Evolutionary conservation across 2,113 vertebrate genomes (phyloP).

Genomic region (Rousettus leschenaultii): DNA sequence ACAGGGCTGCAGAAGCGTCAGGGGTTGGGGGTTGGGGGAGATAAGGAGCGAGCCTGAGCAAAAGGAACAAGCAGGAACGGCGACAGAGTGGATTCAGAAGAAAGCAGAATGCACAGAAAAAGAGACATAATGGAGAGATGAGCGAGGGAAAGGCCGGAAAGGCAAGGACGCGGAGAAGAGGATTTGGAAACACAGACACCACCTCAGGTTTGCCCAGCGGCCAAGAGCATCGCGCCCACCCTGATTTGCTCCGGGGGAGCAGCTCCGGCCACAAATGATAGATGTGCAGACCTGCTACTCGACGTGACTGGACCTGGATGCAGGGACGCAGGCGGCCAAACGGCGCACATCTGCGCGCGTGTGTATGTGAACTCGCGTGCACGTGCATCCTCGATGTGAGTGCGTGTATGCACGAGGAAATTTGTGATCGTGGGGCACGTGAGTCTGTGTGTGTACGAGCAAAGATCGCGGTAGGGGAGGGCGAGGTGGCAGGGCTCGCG

Average conservation of each 20-base stretch:
- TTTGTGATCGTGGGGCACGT: neutral
- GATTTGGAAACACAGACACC: neutral
- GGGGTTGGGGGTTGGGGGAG: neutral
- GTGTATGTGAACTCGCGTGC: neutral
- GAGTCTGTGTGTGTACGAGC: neutral
- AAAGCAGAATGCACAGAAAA: neutral
- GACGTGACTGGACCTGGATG: neutral
- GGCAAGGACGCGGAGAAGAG: neutral
- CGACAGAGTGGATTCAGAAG: neutral
- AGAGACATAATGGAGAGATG: neutral
- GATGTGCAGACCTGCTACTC: neutral
- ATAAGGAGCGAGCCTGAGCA: neutral
- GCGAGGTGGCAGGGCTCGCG: too few relatives aligned
- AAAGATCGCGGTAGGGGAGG: neutral
- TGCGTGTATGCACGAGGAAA: neutral
- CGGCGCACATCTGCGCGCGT: neutral
- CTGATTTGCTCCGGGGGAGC: neutral
- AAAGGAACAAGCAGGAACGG: neutral
- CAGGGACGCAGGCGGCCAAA: neutral
- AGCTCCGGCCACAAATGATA: neutral
- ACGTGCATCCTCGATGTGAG: neutral
- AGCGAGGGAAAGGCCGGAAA: neutral
- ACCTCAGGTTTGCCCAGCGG: neutral
- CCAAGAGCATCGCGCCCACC: neutral
- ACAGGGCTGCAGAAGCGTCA: slow-evolving; percentile 76